Conservation (phyloP, 2,888 invertebrate species). For the Dexiosoma caninum region DNA sequence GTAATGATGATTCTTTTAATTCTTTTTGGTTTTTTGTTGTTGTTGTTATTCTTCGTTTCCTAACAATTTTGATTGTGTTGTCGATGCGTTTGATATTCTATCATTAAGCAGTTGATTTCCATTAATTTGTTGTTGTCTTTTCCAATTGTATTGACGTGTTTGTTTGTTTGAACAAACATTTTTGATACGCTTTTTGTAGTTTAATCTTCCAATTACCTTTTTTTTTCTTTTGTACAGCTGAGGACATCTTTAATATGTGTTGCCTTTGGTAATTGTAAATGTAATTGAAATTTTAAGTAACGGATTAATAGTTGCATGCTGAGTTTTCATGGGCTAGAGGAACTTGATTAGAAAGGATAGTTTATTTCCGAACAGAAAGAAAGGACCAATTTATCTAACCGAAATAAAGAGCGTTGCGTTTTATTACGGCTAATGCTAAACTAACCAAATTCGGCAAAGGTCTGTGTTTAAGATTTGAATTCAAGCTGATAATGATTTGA, state of each 20-base stretch:
- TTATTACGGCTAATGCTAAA: too few relatives aligned
- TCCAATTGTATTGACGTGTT: neutral
- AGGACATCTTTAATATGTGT: too few relatives aligned
- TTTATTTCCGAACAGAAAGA: too few relatives aligned
- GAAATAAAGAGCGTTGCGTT: too few relatives aligned
- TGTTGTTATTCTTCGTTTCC: neutral
- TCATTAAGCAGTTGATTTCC: constrained; percentile 50
- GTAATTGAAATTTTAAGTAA: constrained; percentile 3
- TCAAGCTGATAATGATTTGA: too few relatives aligned
- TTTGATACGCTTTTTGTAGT: constrained; percentile 38
- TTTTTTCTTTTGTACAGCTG: neutral
- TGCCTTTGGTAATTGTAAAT: constrained; percentile 17
- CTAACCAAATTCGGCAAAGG: too few relatives aligned
- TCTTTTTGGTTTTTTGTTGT: neutral
- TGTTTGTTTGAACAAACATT: neutral
- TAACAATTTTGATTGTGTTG: constrained; percentile 46
- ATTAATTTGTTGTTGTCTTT: constrained; percentile 13
- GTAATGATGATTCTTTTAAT: neutral
- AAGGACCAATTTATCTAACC: too few relatives aligned
- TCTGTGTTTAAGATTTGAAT: too few relatives aligned
- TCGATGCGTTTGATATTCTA: constrained; percentile 50
- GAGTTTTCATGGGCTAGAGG: too few relatives aligned
- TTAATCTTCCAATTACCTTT: constrained; percentile 10
- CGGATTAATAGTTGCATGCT: neutral
- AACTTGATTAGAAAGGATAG: too few relatives aligned